Conservation (phyloP, 1,140 invertebrate genomes). For the Drosophila novamexicana region DNA sequence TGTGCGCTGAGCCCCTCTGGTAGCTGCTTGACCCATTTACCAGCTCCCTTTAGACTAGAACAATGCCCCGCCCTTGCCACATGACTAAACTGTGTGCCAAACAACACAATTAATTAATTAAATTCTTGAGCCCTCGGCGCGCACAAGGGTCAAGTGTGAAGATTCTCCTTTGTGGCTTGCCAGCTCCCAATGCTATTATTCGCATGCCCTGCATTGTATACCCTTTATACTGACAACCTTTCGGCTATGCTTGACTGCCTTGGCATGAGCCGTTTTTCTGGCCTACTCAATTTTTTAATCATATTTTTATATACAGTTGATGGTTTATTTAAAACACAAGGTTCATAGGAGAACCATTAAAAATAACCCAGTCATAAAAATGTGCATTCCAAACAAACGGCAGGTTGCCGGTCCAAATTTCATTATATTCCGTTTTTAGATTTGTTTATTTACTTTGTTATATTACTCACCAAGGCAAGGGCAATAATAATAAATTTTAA, state of each 20-base stretch:
- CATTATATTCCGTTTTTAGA: no score
- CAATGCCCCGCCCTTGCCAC: not conserved
- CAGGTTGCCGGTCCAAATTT: no score
- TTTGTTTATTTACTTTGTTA: no score
- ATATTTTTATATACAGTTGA: not conserved
- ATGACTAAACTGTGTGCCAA: constrained; percentile 42
- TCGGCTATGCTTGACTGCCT: not conserved
- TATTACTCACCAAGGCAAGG: no score
- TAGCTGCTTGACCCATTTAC: constrained; percentile 57
- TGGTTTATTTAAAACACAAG: no score
- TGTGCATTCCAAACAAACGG: no score
- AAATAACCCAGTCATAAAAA: no score
- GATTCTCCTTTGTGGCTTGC: constrained; percentile 55
- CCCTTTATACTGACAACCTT: not conserved
- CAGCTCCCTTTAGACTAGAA: constrained; percentile 7
- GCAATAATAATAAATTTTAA: no score
- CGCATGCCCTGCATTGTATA: constrained; percentile 1
- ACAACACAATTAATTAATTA: constrained; percentile 79
- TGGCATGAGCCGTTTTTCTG: not conserved
- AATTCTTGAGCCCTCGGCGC: constrained; percentile 64
- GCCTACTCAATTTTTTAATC: not conserved
- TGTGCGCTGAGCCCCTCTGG: not conserved
- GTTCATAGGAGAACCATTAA: no score
- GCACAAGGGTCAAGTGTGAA: constrained; percentile 69
- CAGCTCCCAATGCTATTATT: constrained; percentile 22